Evolutionary conservation across 2,113 vertebrate species (phyloP).

Genomic region (Acrocephalus arundinaceus): DNA sequence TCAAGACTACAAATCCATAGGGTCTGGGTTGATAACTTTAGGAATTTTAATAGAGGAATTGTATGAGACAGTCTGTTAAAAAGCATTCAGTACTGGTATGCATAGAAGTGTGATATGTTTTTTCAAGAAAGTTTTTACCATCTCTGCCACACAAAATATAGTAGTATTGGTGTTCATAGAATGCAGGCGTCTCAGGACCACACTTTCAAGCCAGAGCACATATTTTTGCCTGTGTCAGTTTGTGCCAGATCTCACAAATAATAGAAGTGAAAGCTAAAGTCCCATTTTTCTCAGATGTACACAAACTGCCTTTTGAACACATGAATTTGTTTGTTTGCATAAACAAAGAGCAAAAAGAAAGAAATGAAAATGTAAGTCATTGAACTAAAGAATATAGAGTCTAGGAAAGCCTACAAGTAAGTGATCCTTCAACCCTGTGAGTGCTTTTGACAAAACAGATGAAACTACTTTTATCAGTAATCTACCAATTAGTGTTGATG

Average conservation of each 20-base stretch:
- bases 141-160: not conserved
- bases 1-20: not conserved
- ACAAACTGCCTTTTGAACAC: not conserved
- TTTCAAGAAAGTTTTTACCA: not conserved
- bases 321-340: not conserved
- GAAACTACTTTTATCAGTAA: conserved; percentile 1
- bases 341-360: not conserved
- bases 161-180: not conserved
- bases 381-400: not conserved
- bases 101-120: not conserved
- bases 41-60: conserved; percentile 45
- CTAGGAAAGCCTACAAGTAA: not conserved
- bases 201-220: not conserved
- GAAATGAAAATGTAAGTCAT: not conserved
- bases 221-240: not conserved
- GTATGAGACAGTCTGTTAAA: not conserved
- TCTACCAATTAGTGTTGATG: not conserved
- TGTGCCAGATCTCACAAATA: not conserved
- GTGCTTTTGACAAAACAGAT: not conserved
- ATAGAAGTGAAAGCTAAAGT: not conserved
- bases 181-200: not conserved
- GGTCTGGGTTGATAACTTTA: conserved; percentile 1
- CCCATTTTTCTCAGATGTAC: not conserved
- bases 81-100: not conserved
- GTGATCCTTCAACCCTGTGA: not conserved